Conservation (phyloP, 2,113 vertebrate genomes). For the Loxodonta africana region DNA sequence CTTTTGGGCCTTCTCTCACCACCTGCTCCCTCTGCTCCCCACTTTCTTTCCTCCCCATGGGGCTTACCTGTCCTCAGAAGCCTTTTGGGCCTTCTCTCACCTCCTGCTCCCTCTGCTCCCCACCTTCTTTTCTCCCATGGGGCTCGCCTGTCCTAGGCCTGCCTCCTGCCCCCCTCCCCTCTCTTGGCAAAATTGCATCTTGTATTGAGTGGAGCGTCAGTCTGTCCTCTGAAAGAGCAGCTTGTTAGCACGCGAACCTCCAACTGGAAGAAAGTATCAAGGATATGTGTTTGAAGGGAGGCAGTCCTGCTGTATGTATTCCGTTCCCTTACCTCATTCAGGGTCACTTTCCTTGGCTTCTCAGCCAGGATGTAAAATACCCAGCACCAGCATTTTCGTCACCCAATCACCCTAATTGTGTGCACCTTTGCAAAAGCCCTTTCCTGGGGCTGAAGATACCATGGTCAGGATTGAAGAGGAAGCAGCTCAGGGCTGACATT, state of each 20-base stretch:
- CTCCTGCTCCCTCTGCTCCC: background rate
- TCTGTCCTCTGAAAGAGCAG: background rate
- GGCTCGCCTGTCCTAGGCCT: background rate
- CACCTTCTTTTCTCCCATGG: background rate
- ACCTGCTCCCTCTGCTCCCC: background rate
- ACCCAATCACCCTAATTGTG: background rate
- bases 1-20: background rate
- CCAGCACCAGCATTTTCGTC: background rate
- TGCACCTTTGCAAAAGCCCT: background rate
- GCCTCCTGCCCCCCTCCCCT: background rate
- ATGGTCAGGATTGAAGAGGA: background rate
- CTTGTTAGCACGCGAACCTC: background rate
- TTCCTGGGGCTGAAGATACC: background rate
- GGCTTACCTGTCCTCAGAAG: no score
- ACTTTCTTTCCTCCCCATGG: background rate
- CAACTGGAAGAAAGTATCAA: background rate
- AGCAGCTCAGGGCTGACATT: accelerated
- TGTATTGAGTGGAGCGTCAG: background rate
- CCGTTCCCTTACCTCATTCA: no score
- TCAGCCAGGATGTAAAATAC: no score
- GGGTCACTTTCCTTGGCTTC: no score
- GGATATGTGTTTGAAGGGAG: background rate
- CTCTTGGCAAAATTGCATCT: background rate
- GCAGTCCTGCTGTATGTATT: no score
- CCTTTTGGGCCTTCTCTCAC: background rate